phyloP scores from a whole-genome alignment of 2,797 vertebrate species.

The Echeneis naucrates region DNA sequence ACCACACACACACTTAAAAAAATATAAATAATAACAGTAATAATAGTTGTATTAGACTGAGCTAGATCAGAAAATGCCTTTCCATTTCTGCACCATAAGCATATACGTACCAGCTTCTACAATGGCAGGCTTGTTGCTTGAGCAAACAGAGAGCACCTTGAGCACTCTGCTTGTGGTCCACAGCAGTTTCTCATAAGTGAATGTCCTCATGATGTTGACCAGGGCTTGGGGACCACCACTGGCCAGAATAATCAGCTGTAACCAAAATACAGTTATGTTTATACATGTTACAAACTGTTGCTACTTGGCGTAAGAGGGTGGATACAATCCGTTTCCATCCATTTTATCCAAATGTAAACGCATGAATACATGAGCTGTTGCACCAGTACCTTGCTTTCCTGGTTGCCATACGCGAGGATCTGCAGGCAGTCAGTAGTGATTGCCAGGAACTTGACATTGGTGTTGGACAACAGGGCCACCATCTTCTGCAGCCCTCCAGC shows the following conservation, averaged over 20 bases:
- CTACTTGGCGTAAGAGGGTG: no score
- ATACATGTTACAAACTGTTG: background rate
- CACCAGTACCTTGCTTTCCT: conserved; percentile 95
- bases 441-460: conserved; percentile 98
- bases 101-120: conserved; percentile 94
- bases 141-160: conserved; percentile 98
- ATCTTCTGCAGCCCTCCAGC: conserved; percentile 98
- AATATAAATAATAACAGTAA: background rate
- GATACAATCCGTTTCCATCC: no score
- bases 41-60: background rate
- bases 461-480: conserved; percentile 98
- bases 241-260: conserved; percentile 96
- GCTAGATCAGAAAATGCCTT: background rate
- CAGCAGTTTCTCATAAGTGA: conserved; percentile 97
- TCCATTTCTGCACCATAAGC: background rate
- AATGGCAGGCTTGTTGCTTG: conserved; percentile 99
- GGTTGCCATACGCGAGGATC: conserved; percentile 98
- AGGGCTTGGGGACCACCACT: conserved; percentile 98
- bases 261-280: conserved; percentile 26
- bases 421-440: conserved; percentile 99
- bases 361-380: background rate
- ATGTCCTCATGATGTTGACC: conserved; percentile 99
- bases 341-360: background rate
- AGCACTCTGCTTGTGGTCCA: conserved; percentile 99
- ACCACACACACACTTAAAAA: background rate